Base-by-base conservation (phyloP, 2,113 vertebrate species). In the Notechis scutatus region DNA sequence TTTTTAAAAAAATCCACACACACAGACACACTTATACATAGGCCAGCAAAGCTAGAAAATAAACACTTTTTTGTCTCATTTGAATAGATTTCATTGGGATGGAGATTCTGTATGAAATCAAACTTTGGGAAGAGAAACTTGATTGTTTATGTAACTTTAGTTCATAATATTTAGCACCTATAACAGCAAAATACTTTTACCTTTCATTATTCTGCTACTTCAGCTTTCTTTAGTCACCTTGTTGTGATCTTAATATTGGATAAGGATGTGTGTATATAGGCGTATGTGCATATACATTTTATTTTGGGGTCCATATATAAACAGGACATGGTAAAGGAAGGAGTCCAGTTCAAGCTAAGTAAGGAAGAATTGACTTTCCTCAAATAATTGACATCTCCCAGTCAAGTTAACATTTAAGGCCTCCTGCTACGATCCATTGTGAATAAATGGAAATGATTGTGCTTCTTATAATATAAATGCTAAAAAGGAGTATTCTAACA, bases 191-290 rank as follows among this genome's bases (percentile, higher is more conserved):
- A 47, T 55, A 88, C 5, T 34, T 74, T 45, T 81, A n/a, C 34
- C 23, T 89, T 85, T 89, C 42, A 88, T 21, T 59, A 59, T 88
- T 93, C 87, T 26, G 29, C 21, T 39, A 20, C 4, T 47, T 74
- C 21, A 54, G 61, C 55, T 45, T 89, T 85, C 54, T 45, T 34
- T 91, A 50, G 90, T 85, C 54, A 91, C 42, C 86, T 89, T 91
- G 42, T 81, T 52, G 88, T 93, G 90, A 91, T 91, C 61, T 91
- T 89, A 91, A 88, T 93, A 89, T 85, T 89, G 87, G 90, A 85
- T 89, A 88, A 93, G 61, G n/a, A 54, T 29, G 39, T 56, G 15
- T 56, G 20, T 50, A 50, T 50, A 50, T 50, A 50, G 7, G 47
- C 7, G 8, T 50, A 50, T 50, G 47, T 50, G 47, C 47, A 50